A percentile compares a stretch with the other conserved stretches of the same genome.
Evolutionary conservation across 2,888 invertebrate genomes (phyloP).

Genomic region (Protodeltote pygarga): DNA sequence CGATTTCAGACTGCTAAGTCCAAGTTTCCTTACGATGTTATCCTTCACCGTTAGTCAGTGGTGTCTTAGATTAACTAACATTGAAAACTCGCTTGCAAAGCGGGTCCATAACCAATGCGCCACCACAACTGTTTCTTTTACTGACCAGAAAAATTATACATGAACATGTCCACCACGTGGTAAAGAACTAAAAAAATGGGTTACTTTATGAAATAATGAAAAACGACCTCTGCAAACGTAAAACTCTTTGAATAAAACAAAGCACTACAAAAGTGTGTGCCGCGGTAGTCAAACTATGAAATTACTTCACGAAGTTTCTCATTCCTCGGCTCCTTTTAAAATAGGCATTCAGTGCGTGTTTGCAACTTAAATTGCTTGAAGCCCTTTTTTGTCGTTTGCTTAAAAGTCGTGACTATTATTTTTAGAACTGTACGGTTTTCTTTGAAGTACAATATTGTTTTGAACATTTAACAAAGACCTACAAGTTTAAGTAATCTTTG

Average conservation of each 20-base stretch:
- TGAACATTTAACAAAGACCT: neutral
- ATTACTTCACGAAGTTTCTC: constrained; percentile 4
- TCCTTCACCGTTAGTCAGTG: too few species aligned
- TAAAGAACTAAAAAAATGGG: too few species aligned
- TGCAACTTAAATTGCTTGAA: constrained; percentile 6
- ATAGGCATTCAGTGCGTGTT: constrained; percentile 3
- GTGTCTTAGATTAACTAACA: too few species aligned
- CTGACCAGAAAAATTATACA: too few species aligned
- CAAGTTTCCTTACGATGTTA: too few species aligned
- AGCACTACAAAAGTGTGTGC: neutral
- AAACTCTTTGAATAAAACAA: neutral
- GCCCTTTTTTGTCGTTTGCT: neutral
- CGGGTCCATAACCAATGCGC: neutral
- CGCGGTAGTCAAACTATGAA: constrained; percentile 9
- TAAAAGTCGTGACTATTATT: neutral
- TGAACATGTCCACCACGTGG: too few species aligned
- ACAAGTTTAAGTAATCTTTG: neutral
- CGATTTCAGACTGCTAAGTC: too few species aligned
- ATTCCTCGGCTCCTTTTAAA: constrained; percentile 7
- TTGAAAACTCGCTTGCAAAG: neutral
- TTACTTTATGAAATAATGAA: too few species aligned
- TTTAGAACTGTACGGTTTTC: neutral
- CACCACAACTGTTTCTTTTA: too few species aligned
- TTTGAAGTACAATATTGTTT: neutral
- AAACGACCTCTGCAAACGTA: constrained; percentile 1